phyloP scores from a whole-genome alignment of 2,888 invertebrate species.

The Scaptomyza reducta region DNA sequence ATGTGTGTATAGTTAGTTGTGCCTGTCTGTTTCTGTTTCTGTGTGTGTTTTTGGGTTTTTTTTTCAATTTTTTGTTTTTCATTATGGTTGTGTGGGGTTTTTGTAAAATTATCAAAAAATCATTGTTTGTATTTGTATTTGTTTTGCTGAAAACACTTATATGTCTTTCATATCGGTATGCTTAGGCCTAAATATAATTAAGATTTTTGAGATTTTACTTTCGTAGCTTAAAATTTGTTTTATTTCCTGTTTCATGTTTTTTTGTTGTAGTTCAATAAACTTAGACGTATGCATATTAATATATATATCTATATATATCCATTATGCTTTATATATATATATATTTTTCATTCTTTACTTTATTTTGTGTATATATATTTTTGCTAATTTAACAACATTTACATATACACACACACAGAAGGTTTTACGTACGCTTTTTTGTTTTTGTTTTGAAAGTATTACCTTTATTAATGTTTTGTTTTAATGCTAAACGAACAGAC shows the following conservation, averaged over 20 bases:
- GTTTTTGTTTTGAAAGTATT: constrained; percentile 30
- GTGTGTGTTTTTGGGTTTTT: constrained; percentile 56
- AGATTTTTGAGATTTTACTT: constrained; percentile 77
- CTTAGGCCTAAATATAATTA: constrained; percentile 76
- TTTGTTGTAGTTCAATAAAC: constrained; percentile 68
- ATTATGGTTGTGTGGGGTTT: constrained; percentile 50
- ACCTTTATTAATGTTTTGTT: constrained; percentile 12
- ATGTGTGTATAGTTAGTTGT: constrained; percentile 62
- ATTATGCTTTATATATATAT: constrained; percentile 47
- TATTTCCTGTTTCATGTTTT: constrained; percentile 75
- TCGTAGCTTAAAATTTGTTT: constrained; percentile 79
- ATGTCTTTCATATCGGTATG: constrained; percentile 71
- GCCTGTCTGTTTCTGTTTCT: constrained; percentile 54
- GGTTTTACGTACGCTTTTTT: constrained; percentile 65
- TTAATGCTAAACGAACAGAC: constrained; percentile 53
- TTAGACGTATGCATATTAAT: constrained; percentile 33
- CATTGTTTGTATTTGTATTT: constrained; percentile 61
- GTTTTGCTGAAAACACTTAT: constrained; percentile 70
- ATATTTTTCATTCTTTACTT: constrained; percentile 33
- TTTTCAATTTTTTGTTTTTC: constrained; percentile 33
- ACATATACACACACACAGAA: constrained; percentile 74
- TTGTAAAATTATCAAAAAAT: constrained; percentile 81
- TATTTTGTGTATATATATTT: constrained; percentile 64
- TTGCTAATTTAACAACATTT: constrained; percentile 77
- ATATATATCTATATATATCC: too few species aligned